Conservation (phyloP, 2,113 vertebrate genomes). For the Periophthalmus modestus region DNA sequence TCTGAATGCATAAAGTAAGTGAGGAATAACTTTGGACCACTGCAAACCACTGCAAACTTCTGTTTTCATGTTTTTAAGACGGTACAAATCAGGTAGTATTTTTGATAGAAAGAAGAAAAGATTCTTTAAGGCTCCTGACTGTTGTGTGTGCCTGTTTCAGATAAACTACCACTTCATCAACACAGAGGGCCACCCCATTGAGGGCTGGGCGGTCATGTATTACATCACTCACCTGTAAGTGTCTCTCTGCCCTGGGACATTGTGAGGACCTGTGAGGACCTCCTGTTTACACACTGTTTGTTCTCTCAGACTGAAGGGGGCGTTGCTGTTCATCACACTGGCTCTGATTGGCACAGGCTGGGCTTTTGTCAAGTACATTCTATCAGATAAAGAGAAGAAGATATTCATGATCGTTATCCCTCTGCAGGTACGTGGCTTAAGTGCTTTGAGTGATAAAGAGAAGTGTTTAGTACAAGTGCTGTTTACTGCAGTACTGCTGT, state of each 20-base stretch:
- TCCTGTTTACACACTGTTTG: background rate
- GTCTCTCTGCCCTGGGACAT: background rate
- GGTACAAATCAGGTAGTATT: no score
- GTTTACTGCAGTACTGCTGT: no score
- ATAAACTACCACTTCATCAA: slow-evolving; percentile 90
- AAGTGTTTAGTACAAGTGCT: no score
- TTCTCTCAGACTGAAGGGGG: slow-evolving; percentile 80
- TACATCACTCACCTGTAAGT: slow-evolving; percentile 86
- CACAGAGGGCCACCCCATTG: slow-evolving; percentile 80
- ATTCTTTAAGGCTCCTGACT: no score
- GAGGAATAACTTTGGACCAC: no score
- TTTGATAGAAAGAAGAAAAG: no score
- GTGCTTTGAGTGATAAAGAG: no score
- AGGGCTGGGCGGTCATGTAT: slow-evolving; percentile 86
- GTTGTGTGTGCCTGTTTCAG: slow-evolving; percentile 49
- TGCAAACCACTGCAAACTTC: no score
- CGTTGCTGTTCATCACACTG: slow-evolving; percentile 87
- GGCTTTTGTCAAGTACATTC: slow-evolving; percentile 85
- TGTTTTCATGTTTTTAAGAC: no score
- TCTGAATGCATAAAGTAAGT: no score
- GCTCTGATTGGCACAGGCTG: slow-evolving; percentile 86
- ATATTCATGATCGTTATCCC: slow-evolving; percentile 87
- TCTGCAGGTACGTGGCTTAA: slow-evolving; percentile 75
- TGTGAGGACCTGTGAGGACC: background rate
- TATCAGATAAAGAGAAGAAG: slow-evolving; percentile 89